Conservation (phyloP, 1,140 invertebrate genomes). For the Cydia pomonella region DNA sequence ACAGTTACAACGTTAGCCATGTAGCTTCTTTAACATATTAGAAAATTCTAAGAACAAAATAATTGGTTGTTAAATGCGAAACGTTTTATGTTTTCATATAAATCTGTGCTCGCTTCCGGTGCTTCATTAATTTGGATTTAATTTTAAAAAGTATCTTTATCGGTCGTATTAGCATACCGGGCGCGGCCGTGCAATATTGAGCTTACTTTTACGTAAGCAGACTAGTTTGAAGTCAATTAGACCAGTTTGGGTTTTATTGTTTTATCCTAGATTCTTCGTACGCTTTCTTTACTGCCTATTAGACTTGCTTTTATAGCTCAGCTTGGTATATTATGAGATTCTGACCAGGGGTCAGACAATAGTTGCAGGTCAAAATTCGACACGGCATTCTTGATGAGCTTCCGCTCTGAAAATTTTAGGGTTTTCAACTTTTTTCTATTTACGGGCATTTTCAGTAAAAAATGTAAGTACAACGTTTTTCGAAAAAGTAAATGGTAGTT, state of each 20-base stretch:
- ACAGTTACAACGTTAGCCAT: slow-evolving; percentile 26
- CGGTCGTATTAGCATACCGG: slow-evolving; percentile 57
- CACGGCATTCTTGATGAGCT: too few species aligned
- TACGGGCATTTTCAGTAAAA: too few species aligned
- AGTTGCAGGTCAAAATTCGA: too few species aligned
- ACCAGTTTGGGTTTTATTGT: slow-evolving; percentile 48
- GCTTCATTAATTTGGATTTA: slow-evolving; percentile 53
- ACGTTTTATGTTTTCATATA: slow-evolving; percentile 60
- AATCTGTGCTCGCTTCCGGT: slow-evolving; percentile 60
- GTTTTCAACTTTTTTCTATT: too few species aligned
- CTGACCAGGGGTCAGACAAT: too few species aligned
- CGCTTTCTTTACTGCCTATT: slow-evolving; percentile 42
- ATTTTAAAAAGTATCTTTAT: slow-evolving; percentile 53
- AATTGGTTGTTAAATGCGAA: slow-evolving; percentile 50
- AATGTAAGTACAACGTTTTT: too few species aligned
- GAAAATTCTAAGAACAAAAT: slow-evolving; percentile 46
- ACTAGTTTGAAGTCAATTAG: slow-evolving; percentile 39
- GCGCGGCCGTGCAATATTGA: slow-evolving; percentile 52
- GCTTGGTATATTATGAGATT: too few species aligned
- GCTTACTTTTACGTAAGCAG: slow-evolving; percentile 53
- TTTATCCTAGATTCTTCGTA: slow-evolving; percentile 47
- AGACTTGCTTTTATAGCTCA: slow-evolving; percentile 34
- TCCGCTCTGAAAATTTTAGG: too few species aligned
- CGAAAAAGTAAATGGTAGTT: too few species aligned
- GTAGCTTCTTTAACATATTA: slow-evolving; percentile 34